Evolutionary conservation across 1,140 invertebrate species (phyloP), one percentile per base, ranked within the genome.

Genomic region (Megalopta genalis): DNA sequence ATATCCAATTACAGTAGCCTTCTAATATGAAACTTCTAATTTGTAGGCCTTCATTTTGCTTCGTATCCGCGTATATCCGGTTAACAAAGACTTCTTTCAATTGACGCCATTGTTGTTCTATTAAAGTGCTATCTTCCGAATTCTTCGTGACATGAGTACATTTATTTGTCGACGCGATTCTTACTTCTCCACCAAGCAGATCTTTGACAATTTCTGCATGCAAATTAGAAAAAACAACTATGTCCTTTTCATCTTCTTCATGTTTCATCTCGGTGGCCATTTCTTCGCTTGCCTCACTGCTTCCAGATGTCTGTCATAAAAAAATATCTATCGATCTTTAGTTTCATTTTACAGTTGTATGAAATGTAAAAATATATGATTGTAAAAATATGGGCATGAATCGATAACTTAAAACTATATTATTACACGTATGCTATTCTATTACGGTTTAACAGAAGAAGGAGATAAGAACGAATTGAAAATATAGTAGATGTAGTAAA

Each of bases 11-110:
- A 27, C 88, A 90, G 27, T 90, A 83, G 46, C 68, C 84, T 52
- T 85, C 80, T 21, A 92, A 68, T 39, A 88, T 79, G 3, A 72
- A 74, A 64, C 82, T 79, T 57, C 88, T 81, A 1, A 93, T 87
- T n/a, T 82, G 57, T 54, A 88, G 77, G 66, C 85, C 74, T 25
- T 72, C 39, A 23, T 85, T 84, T 23, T 85, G 52, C 32, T 78
- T 80, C 59, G 21, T 39, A 67, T 87, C n/a, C 10, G 82, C 64
- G 39, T 89, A 89, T 42, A 93, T 87, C 64, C 89, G 85, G 68
- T 91, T 90, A 0, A 90, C 72, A 7, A 92, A 84, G 8, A 90
- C 72, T 76, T 91, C 82, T 66, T 89, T 91, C 16, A 92, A 68
- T 10, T 86, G 71, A 27, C 82, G 66, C 92, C 92, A 93, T 46